Percentiles rank a stretch among this genome's conserved stretches.
These are phyloP conservation scores for Triplophysa yarkandensis DNA, from an alignment of 2,797 vertebrate genomes.

Conservation along the genomic window DNA sequence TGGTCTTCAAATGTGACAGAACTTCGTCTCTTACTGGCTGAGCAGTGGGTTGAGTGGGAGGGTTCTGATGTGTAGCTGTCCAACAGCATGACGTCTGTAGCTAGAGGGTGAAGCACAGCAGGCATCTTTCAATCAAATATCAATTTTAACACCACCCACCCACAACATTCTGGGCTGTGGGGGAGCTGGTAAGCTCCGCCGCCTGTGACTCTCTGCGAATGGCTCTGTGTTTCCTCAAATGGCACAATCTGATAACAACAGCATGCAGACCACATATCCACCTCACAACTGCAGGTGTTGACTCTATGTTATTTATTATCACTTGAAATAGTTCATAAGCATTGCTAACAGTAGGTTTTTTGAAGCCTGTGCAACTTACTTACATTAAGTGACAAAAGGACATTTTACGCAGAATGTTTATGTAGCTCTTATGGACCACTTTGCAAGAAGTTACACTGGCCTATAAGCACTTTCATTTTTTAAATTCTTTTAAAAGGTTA, in stretches of 20 bases:
- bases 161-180: conserved; percentile 38
- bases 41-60: conserved; percentile 64
- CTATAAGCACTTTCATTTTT: too few species aligned
- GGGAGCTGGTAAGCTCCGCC: background rate
- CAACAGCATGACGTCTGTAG: conserved; percentile 94
- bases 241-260: conserved; percentile 28
- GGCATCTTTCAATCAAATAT: conserved; percentile 35
- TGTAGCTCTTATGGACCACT: background rate
- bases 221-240: conserved; percentile 34
- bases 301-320: background rate
- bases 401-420: background rate
- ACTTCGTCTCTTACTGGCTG: conserved; percentile 86
- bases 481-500: too few species aligned
- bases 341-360: background rate
- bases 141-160: conserved; percentile 37
- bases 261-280: conserved; percentile 2
- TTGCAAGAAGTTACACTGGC: too few species aligned
- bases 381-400: background rate
- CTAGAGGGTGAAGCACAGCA: conserved; percentile 65
- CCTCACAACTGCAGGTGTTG: conserved; percentile 8
- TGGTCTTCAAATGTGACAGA: conserved; percentile 98
- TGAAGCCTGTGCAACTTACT: background rate
- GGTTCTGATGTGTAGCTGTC: conserved; percentile 86
- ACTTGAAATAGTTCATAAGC: background rate
- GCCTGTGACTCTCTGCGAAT: conserved; percentile 15